Conservation (phyloP, 2,113 vertebrate genomes). For the Osmerus eperlanus region DNA sequence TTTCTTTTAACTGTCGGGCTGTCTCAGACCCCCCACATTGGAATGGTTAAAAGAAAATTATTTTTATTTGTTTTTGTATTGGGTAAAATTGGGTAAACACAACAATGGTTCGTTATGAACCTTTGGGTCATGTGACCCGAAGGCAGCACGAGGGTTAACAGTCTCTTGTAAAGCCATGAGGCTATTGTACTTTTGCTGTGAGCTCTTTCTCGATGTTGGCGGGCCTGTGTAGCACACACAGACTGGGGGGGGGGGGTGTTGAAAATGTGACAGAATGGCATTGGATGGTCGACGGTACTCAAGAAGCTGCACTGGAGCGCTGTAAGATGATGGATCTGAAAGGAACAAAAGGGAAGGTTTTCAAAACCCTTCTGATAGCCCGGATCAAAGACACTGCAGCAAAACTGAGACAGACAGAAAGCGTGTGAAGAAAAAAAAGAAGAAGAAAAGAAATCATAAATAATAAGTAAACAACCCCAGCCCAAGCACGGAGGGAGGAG, state of each 20-base stretch:
- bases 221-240: slow-evolving; percentile 31
- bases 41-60: too few relatives aligned
- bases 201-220: slow-evolving; percentile 45
- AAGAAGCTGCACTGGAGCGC: slow-evolving; percentile 39
- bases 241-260: background rate
- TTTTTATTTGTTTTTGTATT: too few relatives aligned
- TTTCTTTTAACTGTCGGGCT: too few relatives aligned
- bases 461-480: slow-evolving; percentile 53
- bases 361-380: slow-evolving; percentile 63
- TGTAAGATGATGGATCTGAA: slow-evolving; percentile 43
- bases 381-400: slow-evolving; percentile 58
- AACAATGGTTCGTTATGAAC: too few relatives aligned
- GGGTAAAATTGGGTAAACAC: too few relatives aligned
- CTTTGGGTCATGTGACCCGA: too few relatives aligned
- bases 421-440: slow-evolving; percentile 17
- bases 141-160: too few relatives aligned
- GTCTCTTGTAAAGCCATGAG: slow-evolving; percentile 58
- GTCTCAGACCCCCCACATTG: too few relatives aligned
- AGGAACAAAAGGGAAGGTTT: slow-evolving; percentile 57
- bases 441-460: slow-evolving; percentile 49
- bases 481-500: slow-evolving; percentile 34
- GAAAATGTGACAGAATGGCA: slow-evolving; percentile 65
- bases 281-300: slow-evolving; percentile 52
- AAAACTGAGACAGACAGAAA: slow-evolving; percentile 34
- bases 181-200: slow-evolving; percentile 57